A percentile compares a stretch with the other conserved stretches of the same genome.
These are phyloP conservation scores for Tilapia sparmanii DNA, from an alignment of 2,113 vertebrate genomes.

Conservation along the genomic window DNA sequence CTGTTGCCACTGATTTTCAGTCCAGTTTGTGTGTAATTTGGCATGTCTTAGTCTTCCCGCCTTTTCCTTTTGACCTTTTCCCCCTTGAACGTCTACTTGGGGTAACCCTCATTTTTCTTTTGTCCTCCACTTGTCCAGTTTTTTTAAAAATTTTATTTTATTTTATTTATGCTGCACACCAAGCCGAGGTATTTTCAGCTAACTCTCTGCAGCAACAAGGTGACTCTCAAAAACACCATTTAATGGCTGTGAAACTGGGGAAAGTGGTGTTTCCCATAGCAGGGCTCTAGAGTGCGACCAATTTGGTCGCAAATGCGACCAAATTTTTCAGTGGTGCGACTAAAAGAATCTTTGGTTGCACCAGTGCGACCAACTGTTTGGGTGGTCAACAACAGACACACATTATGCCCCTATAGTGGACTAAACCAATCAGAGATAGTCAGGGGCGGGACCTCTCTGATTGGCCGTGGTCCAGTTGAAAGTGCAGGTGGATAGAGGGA, in stretches of 20 bases:
- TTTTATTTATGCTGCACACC: not conserved
- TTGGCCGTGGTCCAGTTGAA: no score
- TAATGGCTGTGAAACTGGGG: not conserved
- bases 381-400: no score
- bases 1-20: not conserved
- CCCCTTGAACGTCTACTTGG: not conserved
- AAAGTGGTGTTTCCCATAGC: not conserved
- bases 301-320: no score
- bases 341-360: no score
- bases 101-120: not conserved
- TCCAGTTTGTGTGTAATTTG: not conserved
- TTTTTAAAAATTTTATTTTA: fast-evolving
- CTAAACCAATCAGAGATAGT: no score
- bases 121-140: not conserved
- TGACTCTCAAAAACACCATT: not conserved
- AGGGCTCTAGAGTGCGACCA: no score
- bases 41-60: not conserved
- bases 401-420: no score
- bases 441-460: no score
- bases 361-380: no score
- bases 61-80: not conserved
- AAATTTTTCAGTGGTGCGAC: no score
- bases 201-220: not conserved
- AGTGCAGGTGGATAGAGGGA: no score
- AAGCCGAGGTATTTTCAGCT: not conserved